Percentiles rank a stretch among this genome's conserved stretches.
These are phyloP conservation scores for Emydocephalus ijimae DNA, from an alignment of 2,113 vertebrate genomes.

Conservation along the genomic window DNA sequence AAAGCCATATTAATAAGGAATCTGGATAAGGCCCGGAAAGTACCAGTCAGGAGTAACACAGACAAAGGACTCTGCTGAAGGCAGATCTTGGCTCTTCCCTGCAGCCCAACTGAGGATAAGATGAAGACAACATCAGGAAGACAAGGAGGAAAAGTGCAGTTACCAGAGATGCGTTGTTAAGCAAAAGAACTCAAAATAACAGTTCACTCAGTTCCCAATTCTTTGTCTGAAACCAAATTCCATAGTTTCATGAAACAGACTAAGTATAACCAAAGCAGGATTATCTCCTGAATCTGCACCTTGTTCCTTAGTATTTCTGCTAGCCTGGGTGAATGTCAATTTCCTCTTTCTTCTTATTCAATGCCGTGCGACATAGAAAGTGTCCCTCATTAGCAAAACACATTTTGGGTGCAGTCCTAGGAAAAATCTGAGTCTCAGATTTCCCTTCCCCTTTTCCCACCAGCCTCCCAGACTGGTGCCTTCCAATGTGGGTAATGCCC, in stretches of 20 bases:
- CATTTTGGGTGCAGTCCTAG: background rate
- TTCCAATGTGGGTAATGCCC: background rate
- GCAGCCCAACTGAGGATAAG: background rate
- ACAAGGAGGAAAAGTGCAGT: background rate
- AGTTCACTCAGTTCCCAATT: background rate
- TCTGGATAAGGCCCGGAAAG: background rate
- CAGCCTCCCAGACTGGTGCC: background rate
- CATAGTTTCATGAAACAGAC: too few relatives aligned
- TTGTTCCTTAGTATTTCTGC: too few relatives aligned
- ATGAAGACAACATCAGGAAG: background rate
- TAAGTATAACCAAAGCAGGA: background rate
- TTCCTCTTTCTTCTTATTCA: background rate
- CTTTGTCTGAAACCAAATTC: background rate
- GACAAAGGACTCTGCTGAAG: background rate
- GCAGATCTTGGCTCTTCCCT: background rate
- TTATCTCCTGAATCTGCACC: background rate
- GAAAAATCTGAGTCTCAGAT: background rate
- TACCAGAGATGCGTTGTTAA: background rate
- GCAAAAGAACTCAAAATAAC: background rate
- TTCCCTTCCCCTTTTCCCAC: background rate
- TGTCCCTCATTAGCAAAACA: background rate
- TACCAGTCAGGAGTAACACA: background rate
- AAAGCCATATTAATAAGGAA: background rate
- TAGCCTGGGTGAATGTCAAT: background rate
- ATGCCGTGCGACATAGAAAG: background rate